Evolutionary conservation across 2,888 invertebrate genomes (phyloP), one percentile per base, ranked within the genome.

Genomic region (Spialia ferax): DNA sequence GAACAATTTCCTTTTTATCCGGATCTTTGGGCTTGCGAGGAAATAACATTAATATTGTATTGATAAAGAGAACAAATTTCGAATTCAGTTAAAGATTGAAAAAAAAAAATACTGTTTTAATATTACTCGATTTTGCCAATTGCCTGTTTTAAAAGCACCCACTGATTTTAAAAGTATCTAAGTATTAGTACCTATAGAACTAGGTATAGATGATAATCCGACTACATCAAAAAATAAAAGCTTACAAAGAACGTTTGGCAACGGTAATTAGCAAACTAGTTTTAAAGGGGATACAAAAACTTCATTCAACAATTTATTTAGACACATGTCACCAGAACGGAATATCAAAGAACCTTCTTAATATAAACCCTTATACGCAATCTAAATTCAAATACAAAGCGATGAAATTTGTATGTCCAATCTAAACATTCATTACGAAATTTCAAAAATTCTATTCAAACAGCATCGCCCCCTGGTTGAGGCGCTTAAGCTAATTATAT

Each of bases 401-500:
- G 76, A 87, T 83, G 78, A 83, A 87, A 84, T 86, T 87, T 83
- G 84, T 84, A 88, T 85, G 85, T 83, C 80, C 85, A 91, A 91
- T 91, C 89, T 84, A 93, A 93, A 93, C 92, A 91, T 91, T 93
- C 83, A 91, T 92, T 91, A 90, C 75, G 78, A 81, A 75, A 85
- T 85, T 83, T 83, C 74, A 80, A 85, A 89, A 89, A 84, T 81
- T 84, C 82, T 79, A 78, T 83, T 80, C 81, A 80, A 82, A 83
- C 76, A 77, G 71, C 72, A 71, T 75, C 71, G 70, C 75, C 82
- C 91, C 88, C 85, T 52, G 76, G 83, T 86, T 89, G 89, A 91
- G 88, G 86, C 86, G 89, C 91, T 91, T 91, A 88, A 87, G 89
- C 90, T 93, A 93, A 93, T 93, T 91, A 91, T 83, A 88, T 89